Conservation (phyloP, 2,797 vertebrate genomes). For the Intellagama lesueurii region DNA sequence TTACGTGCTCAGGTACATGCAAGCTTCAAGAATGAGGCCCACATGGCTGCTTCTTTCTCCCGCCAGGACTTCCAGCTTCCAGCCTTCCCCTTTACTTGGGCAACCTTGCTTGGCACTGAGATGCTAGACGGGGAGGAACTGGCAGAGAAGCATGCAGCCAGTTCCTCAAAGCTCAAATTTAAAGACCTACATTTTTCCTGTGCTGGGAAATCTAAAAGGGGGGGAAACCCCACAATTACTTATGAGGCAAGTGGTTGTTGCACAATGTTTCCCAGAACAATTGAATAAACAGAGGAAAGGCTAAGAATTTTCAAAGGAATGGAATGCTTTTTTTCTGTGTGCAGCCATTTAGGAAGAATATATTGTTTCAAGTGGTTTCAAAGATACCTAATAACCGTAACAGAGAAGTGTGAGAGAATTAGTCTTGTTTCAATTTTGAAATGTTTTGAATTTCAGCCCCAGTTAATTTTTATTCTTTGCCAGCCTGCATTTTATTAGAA, state of each 20-base stretch:
- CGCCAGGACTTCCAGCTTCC: background rate
- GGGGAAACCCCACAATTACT: background rate
- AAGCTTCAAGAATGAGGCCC: background rate
- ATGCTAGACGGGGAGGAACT: background rate
- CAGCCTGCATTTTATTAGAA: slow-evolving; percentile 8
- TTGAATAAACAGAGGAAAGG: slow-evolving; percentile 48
- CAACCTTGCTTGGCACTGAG: background rate
- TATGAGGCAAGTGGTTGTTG: slow-evolving; percentile 22
- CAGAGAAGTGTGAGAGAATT: slow-evolving; percentile 44
- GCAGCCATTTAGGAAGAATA: slow-evolving; percentile 31
- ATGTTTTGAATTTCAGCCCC: slow-evolving; percentile 41
- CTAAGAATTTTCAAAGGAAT: slow-evolving; percentile 37
- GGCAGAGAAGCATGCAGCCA: background rate
- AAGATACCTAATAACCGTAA: slow-evolving; percentile 40
- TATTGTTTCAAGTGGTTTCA: slow-evolving; percentile 50
- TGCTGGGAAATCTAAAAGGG: slow-evolving; percentile 11
- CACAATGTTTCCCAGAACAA: slow-evolving; percentile 37
- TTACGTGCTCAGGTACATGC: background rate
- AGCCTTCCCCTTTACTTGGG: background rate
- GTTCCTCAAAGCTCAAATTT: background rate
- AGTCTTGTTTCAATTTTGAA: slow-evolving; percentile 48
- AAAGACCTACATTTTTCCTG: background rate
- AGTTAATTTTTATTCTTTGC: slow-evolving; percentile 30
- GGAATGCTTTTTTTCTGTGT: slow-evolving; percentile 35
- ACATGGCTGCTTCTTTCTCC: background rate